Conservation (phyloP, 2,888 invertebrate species). For the Exocentrus adspersus region DNA sequence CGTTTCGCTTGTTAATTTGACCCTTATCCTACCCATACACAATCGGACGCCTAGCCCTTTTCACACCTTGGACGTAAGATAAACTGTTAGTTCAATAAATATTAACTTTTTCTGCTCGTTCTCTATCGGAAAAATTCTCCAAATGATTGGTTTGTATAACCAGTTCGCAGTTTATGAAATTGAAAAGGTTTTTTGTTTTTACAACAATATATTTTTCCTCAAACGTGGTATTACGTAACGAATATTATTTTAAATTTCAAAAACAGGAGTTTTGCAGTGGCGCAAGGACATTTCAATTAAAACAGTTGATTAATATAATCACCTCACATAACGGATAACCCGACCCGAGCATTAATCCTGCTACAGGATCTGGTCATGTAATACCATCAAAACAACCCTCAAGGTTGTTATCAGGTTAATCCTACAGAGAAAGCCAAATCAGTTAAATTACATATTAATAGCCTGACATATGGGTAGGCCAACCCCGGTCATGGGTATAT, state of each 20-base stretch:
- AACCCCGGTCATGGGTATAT: background rate
- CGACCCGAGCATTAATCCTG: constrained; percentile 3
- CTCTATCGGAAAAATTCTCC: background rate
- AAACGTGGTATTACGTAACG: too few species aligned
- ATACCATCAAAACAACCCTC: constrained; percentile 9
- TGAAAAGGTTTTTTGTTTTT: too few species aligned
- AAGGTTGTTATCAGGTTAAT: constrained; percentile 15
- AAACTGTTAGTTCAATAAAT: background rate
- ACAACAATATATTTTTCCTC: too few species aligned
- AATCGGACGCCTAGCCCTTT: background rate
- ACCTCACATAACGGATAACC: background rate
- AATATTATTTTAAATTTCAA: too few species aligned
- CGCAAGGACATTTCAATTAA: background rate
- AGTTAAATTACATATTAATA: constrained; percentile 15
- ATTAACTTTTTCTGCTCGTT: background rate
- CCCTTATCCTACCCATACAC: background rate
- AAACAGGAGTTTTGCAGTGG: too few species aligned
- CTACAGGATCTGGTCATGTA: constrained; percentile 11
- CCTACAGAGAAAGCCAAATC: constrained; percentile 9
- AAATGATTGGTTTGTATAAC: background rate
- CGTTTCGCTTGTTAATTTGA: background rate
- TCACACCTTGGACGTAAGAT: constrained; percentile 1
- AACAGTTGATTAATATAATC: background rate
- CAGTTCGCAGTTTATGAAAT: too few species aligned
- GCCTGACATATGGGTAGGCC: constrained; percentile 3